Evolutionary conservation across 23 tunicate species (phyloP).

Genomic region (Ciona savignyi): DNA sequence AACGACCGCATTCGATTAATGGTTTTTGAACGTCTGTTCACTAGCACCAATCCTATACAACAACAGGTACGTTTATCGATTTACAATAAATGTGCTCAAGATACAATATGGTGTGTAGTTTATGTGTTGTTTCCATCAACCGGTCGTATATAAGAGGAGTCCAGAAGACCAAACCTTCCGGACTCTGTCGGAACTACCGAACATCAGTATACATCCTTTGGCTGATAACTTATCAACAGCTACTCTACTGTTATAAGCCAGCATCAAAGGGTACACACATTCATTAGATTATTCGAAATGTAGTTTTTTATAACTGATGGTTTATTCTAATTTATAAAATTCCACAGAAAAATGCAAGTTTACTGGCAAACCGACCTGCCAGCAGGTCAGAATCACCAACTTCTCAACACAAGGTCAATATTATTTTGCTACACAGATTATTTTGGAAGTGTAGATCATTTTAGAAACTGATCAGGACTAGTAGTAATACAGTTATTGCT

Average conservation of each 20-base stretch:
- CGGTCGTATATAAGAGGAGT: slow-evolving; percentile 11
- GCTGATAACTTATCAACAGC: background rate
- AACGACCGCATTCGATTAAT: background rate
- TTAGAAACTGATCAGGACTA: too few species aligned
- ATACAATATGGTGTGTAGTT: slow-evolving; percentile 9
- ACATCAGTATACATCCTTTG: background rate
- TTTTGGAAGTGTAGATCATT: too few species aligned
- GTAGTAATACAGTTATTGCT: too few species aligned
- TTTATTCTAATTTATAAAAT: too few species aligned
- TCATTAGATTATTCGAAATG: too few species aligned
- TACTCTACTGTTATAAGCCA: slow-evolving; percentile 1
- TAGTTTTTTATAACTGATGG: too few species aligned
- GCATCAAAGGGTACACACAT: background rate
- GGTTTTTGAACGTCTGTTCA: background rate
- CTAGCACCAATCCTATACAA: background rate
- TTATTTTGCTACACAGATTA: too few species aligned
- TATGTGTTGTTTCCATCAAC: background rate
- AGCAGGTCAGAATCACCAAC: background rate
- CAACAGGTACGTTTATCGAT: background rate
- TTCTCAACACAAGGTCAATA: background rate
- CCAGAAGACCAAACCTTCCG: slow-evolving; percentile 5
- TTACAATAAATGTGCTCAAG: too few species aligned
- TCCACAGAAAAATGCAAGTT: background rate
- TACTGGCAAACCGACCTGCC: background rate
- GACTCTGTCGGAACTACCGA: slow-evolving; percentile 8